Evolutionary conservation across 2,888 invertebrate species (phyloP), one percentile per base, ranked within the genome.

Genomic region (Nymphalis urticae): DNA sequence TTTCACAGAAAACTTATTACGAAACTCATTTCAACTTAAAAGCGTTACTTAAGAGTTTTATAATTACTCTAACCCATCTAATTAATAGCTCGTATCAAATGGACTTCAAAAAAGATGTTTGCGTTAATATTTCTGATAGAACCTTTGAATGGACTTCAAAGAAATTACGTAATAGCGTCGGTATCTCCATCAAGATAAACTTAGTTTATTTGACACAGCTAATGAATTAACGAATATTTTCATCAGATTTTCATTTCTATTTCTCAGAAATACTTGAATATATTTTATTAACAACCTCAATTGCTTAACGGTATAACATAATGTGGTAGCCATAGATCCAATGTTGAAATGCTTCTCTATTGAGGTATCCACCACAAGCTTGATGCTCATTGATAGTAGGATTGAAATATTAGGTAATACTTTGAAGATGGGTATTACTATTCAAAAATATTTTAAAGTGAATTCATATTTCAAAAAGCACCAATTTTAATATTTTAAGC

Each of bases 191-290:
- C 32, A 32, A 56, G 56, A 56, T 56, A 56, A 56, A 56, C 16
- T 9, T 32, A 56, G n/a, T 32, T 56, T 19, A 27, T 54, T 56
- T 56, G 32, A 32, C 56, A 32, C 9, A 0, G 56, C 56, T 56
- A 56, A 56, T 56, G 56, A 56, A 56, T 32, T 56, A 56, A 32
- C 17, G 8, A 16, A 51, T 54, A n/a, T 56, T 56, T 36, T 24
- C 32, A 56, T 36, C 56, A n/a, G 53, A 50, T 50, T 32, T 32
- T 32, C 6, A 32, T 32, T 32, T 32, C 5, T 32, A 32, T 32
- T 32, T 32, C 27, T 50, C 50, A 8, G 42, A 42, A 42, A 13
- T 42, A 13, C 13, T 32, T 32, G 10, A 42, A 42, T 3, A 4
- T 32, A 5, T 6, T 32, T 32, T 0, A 32, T 10, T 13, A 13